Evolutionary conservation across 1,140 invertebrate genomes (phyloP).

Genomic region (Orius laevigatus): DNA sequence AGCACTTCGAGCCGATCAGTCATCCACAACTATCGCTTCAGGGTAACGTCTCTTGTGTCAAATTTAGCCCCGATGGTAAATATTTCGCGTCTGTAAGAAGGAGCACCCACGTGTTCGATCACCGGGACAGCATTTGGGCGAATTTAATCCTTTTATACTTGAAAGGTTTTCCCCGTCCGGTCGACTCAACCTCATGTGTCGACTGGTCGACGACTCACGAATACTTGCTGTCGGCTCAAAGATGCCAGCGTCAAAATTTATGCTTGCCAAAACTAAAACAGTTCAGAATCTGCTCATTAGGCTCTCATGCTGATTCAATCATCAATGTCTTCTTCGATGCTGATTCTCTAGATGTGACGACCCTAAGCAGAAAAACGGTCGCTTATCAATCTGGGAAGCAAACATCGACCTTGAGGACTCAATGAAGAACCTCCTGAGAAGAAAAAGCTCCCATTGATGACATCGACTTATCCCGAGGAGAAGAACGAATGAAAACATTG

Average conservation of each 20-base stretch:
- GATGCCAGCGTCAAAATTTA: conserved; percentile 73
- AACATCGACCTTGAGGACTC: conserved; percentile 38
- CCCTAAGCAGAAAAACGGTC: conserved; percentile 44
- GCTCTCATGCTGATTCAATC: conserved; percentile 65
- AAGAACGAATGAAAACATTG: conserved; percentile 31
- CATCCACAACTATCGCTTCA: conserved; percentile 72
- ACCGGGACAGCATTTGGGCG: conserved; percentile 56
- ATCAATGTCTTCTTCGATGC: conserved; percentile 77
- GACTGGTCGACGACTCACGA: conserved; percentile 84
- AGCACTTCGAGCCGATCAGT: conserved; percentile 71
- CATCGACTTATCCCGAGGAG: conserved; percentile 30
- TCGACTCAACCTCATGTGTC: conserved; percentile 66
- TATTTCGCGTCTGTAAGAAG: conserved; percentile 82
- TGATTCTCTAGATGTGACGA: conserved; percentile 63
- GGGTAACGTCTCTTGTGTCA: conserved; percentile 54
- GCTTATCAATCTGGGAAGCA: conserved; percentile 77
- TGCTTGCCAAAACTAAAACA: conserved; percentile 57
- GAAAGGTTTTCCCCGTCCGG: conserved; percentile 62
- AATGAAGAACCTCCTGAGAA: conserved; percentile 28
- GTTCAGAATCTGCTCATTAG: conserved; percentile 51
- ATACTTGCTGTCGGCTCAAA: conserved; percentile 71
- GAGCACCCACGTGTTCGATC: conserved; percentile 74
- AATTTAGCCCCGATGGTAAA: conserved; percentile 88
- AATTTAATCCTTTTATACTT: conserved; percentile 80
- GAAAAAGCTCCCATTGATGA: conserved; percentile 34